Conservation (phyloP, 2,888 invertebrate genomes). For the Leucozona laternaria region DNA sequence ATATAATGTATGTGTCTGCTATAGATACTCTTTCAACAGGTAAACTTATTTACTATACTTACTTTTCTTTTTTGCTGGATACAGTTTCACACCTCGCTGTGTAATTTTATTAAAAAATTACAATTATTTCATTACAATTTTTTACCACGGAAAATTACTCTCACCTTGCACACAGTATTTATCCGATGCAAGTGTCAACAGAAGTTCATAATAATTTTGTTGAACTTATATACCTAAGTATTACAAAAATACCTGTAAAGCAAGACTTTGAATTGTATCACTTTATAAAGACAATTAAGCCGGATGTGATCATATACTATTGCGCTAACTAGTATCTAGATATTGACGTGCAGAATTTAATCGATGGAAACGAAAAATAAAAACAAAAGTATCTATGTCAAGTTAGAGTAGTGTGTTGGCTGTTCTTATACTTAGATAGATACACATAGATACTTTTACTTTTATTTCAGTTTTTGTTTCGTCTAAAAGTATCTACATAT, state of each 20-base stretch:
- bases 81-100: constrained; percentile 48
- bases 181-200: constrained; percentile 40
- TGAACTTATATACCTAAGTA: not conserved
- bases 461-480: constrained; percentile 23
- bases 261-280: constrained; percentile 24
- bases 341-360: constrained; percentile 61
- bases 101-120: not conserved
- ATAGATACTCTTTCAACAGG: constrained; percentile 62
- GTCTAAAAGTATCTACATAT: not conserved
- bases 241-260: not conserved
- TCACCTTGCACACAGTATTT: constrained; percentile 15
- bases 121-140: not conserved
- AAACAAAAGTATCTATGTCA: constrained; percentile 32
- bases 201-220: not conserved
- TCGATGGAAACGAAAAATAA: not conserved
- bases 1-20: too few species aligned
- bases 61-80: constrained; percentile 7
- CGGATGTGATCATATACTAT: constrained; percentile 59
- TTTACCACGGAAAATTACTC: constrained; percentile 20
- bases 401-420: constrained; percentile 17
- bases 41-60: constrained; percentile 45
- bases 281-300: constrained; percentile 23
- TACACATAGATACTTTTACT: constrained; percentile 60
- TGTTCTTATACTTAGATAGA: not conserved
- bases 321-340: too few species aligned